Base-by-base conservation (phyloP, 2,113 vertebrate genomes). In the Astatotilapia flaviijosephi region DNA sequence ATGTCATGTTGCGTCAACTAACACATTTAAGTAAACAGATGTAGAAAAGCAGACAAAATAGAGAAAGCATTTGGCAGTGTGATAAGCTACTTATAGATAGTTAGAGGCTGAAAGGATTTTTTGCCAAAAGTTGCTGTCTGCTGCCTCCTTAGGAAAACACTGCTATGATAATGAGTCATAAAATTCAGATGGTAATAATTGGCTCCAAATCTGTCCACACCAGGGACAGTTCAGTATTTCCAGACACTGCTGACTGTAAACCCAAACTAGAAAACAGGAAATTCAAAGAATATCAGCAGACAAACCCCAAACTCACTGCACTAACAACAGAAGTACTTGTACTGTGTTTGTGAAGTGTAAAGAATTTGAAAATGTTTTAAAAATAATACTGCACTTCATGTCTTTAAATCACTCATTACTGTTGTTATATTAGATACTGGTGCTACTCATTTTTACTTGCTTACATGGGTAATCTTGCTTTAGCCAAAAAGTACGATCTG, bases 151-250 rank as follows among this genome's bases (percentile, higher is more conserved):
- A 49, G 73, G 14, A 31, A 31, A 51, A n/a, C 75, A 56, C 55
- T 81, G 88, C 8, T 80, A 42, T 75, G 58, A 62, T 80, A 85
- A 84, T 82, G 73, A 87, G 80, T 86, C 87, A 81, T 82, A 82
- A 65, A 80, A 84, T 68, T 84, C 40, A 84, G 47, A 70, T 83
- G 73, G 60, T 77, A 33, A 86, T 82, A 79, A 86, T 21, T 86
- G 77, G 83, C 86, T 77, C 73, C 26, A 80, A 85, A 85, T 33
- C 28, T 77, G 53, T 92, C 84, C 58, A 84, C 28, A 26, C 33
- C 75, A 88, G 53, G 73, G 45, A 80, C 15, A 77, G 23, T 77
- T 77, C 45, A 31, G 73, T 77, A 19, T 51, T 77, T 77, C 26
- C 42, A 49, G 45, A 77, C 73, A 77, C 1, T 49, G 17, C 9